Base-by-base conservation (phyloP, 2,797 vertebrate species). In the Melanitta fusca region DNA sequence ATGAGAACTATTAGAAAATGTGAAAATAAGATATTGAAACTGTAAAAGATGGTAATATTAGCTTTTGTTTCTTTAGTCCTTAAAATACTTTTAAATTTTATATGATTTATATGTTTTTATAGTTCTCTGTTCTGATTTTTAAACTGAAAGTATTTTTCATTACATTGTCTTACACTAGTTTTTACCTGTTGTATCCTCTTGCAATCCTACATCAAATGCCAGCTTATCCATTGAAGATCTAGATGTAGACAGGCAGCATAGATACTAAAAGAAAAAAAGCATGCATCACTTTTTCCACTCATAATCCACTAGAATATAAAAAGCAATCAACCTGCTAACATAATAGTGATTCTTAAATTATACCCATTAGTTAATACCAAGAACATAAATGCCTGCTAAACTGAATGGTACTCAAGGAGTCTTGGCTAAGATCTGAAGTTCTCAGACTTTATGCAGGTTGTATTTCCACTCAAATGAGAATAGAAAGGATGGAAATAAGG, bases 211-310 rank as follows among this genome's bases (percentile, higher is more conserved):
- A 75, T 99, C 99, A 96, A 99, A 99, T 39, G 99, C 99, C 95
- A 99, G 96, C 94, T 99, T 99, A 97, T 99, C 99, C 70, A 99
- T 99, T 83, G 99, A 99, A 6, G 99, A 99, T 73, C 98, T 99
- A 66, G 99, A 99, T 25, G 99, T 99, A 94, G 99, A 99, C 64
- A 99, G 97, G 95, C 99, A 99, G 97, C 99, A 99, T 6, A 99
- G 96, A 95, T 99, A 99, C 99, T 99, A 94, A 95, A 80, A 69
- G 89, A 53, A 92, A 85, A 73, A 93, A 58, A 43, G 8, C 3
- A 30, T 18, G 19, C 3, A 36, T 94, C 70, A 92, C 7, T 62
- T 47, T 32, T 72, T 57, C 57, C 22, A 25, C 14, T 71, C 18
- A 34, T 2, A 70, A 77, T 34, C 51, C n/a, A n/a, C 34, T 70